Base-by-base conservation (phyloP, 2,113 vertebrate species). In the Eulacestoma nigropectus region DNA sequence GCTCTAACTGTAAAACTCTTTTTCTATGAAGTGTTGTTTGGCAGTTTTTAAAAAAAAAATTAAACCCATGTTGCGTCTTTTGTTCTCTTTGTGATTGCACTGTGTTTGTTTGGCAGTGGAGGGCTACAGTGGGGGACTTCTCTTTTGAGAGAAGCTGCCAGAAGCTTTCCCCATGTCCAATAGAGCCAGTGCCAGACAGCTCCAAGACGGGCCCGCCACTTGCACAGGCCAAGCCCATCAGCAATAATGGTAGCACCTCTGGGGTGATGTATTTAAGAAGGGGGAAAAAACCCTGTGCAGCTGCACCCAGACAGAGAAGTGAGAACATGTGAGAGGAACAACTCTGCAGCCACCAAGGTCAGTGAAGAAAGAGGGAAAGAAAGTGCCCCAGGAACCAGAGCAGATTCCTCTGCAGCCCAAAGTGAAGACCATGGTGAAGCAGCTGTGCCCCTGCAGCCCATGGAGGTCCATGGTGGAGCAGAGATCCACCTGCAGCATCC, bases 161-260 rank as follows among this genome's bases (percentile, higher is more conserved):
- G 22, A 65, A 82, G 11, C 13, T 41, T 53, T 13, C 9, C 23
- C 16, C 10, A 3, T 41, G 33, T 41, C 30, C 0, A 0, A 20
- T 1, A 47, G 4, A 63, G 49, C 18, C 16, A 20, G 22, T 16
- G 15, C 18, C 49, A 70, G 22, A 8, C 1, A 1, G 21, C 29
- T 37, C 13, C 47, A 76, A 22, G 35, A 35, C 1, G 1, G n/a
- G 42, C 10, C 35, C 18, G 9, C 22, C 8, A 4, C 4, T 20
- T 22, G 10, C 18, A 50, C 3, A 4, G 22, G 27, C 59, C 4
- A 9, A 76, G 13, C 7, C 27, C 26, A 29, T 27, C 32, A 35
- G 13, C 1, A 1, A 27, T 10, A 10, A 10, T 35, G 47, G 17
- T 22, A 50, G 32, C 5, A 4, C 16, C 18, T 44, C 37, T 74